A percentile compares a stretch with the other conserved stretches of the same genome.
Conservation (phyloP, 2,113 vertebrate genomes). For the Ceyx margarethae region DNA sequence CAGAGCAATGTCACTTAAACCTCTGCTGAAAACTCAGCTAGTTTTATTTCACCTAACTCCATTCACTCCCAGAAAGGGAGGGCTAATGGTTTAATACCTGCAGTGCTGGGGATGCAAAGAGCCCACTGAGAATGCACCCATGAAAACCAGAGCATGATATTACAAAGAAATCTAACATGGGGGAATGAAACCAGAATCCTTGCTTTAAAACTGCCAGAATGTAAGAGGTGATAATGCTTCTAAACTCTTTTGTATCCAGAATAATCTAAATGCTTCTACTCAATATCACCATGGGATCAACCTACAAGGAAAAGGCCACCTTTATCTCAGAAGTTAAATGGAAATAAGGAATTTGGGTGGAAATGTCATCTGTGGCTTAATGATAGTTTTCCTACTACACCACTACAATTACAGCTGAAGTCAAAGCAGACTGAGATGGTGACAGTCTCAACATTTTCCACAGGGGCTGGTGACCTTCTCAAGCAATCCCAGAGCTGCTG, state of each 20-base stretch:
- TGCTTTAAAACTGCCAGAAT: not conserved
- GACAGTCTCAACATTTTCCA: too few relatives aligned
- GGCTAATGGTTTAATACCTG: not conserved
- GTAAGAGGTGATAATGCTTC: not conserved
- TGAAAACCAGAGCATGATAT: not conserved
- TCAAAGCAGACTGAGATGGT: too few relatives aligned
- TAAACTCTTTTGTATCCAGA: not conserved
- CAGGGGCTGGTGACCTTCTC: too few relatives aligned
- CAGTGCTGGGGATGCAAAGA: fast-evolving
- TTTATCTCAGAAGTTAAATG: not conserved
- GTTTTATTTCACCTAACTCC: too few relatives aligned
- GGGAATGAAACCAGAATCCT: not conserved
- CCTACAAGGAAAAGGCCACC: not conserved
- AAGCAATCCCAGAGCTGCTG: too few relatives aligned
- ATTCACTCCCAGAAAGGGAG: not conserved
- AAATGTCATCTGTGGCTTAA: not conserved
- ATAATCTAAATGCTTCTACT: not conserved
- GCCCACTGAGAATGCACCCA: not conserved
- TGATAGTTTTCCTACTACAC: not conserved
- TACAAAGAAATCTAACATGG: not conserved
- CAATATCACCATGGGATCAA: not conserved
- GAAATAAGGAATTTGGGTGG: not conserved
- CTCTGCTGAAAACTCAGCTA: not conserved
- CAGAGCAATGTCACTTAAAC: fast-evolving
- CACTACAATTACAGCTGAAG: fast-evolving